Conservation (phyloP, 2,888 invertebrate genomes). For the Proisotoma minuta region DNA sequence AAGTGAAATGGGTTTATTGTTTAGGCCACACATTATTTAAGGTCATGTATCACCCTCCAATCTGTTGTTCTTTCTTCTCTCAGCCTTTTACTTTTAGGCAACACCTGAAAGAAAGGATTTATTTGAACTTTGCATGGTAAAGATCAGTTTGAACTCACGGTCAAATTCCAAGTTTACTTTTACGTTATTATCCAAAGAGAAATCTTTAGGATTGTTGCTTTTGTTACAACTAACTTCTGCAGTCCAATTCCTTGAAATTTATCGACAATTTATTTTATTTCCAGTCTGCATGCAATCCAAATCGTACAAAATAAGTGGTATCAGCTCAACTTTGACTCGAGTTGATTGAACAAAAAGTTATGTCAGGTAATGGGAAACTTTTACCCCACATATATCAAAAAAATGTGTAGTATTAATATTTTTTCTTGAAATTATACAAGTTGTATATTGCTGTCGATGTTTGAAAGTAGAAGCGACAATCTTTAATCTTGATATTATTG, state of each 20-base stretch:
- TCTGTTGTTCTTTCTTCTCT: neutral
- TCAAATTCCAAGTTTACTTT: neutral
- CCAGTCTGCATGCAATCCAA: neutral
- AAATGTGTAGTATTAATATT: too few relatives aligned
- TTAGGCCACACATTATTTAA: neutral
- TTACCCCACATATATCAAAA: neutral
- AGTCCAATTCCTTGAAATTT: neutral
- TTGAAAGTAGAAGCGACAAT: too few relatives aligned
- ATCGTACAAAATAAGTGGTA: neutral
- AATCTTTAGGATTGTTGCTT: neutral
- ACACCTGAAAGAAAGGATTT: conserved; percentile 13
- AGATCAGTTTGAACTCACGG: conserved; percentile 2
- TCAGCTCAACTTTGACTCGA: neutral
- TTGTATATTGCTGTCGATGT: too few relatives aligned
- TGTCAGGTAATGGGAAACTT: neutral
- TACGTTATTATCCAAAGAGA: neutral
- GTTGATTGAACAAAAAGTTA: neutral
- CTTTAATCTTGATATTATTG: too few relatives aligned
- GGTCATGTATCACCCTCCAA: neutral
- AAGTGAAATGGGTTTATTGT: too few relatives aligned
- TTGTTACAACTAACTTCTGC: neutral
- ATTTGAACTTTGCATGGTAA: conserved; percentile 10
- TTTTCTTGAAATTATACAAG: too few relatives aligned
- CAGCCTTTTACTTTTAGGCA: neutral
- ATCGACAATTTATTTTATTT: neutral